Evolutionary conservation across 2,797 vertebrate species (phyloP).

Genomic region (Tokudaia muenninki): DNA sequence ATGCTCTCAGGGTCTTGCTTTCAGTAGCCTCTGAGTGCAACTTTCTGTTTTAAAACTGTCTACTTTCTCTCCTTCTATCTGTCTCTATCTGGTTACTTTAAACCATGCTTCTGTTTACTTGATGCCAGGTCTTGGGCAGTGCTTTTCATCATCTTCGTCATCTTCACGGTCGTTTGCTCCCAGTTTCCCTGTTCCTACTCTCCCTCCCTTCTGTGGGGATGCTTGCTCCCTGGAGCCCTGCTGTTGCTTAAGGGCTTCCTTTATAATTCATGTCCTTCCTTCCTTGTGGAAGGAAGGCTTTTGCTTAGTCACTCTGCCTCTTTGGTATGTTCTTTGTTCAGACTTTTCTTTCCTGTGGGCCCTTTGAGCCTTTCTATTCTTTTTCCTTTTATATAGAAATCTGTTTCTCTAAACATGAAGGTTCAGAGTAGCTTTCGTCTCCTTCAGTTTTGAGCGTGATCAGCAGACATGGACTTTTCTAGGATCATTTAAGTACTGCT

Average conservation of each 20-base stretch:
- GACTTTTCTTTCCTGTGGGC: background rate
- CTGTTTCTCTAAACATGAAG: background rate
- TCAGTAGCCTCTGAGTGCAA: background rate
- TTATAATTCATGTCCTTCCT: slow-evolving; percentile 52
- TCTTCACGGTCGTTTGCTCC: background rate
- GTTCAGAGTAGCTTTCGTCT: background rate
- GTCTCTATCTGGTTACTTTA: background rate
- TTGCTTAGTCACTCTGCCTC: slow-evolving; percentile 57
- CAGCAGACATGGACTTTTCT: background rate
- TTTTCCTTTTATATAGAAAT: slow-evolving; percentile 3
- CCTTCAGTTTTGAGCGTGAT: background rate
- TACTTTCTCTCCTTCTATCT: background rate
- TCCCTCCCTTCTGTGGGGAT: too few relatives aligned
- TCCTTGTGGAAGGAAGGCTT: background rate
- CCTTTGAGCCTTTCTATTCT: background rate
- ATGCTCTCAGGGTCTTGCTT: background rate
- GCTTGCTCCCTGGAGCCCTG: background rate
- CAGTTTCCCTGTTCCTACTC: background rate
- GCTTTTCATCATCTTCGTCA: background rate
- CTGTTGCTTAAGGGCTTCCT: slow-evolving; percentile 11
- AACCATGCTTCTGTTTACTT: background rate
- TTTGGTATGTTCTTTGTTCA: background rate
- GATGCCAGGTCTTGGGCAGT: background rate
- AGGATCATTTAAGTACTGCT: background rate
- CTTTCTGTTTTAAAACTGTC: background rate